These are phyloP conservation scores for Catalaphyllia jardinei DNA, from an alignment of 64 coral and sea anemone species.

Conservation along the genomic window DNA sequence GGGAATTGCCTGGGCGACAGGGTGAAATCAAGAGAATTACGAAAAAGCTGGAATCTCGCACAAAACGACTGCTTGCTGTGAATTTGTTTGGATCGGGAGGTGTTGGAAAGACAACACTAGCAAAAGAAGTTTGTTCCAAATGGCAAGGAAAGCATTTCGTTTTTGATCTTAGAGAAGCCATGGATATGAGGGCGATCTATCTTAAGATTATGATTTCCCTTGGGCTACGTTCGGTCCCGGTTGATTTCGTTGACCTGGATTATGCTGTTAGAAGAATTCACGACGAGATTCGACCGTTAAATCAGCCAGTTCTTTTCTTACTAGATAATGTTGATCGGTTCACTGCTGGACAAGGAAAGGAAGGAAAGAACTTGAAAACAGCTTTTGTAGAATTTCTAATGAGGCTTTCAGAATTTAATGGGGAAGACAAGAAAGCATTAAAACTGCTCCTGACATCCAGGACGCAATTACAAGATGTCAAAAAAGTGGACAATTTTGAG, in stretches of 20 bases:
- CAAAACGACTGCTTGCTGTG: not conserved
- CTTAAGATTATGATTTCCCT: not conserved
- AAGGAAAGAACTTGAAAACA: not conserved
- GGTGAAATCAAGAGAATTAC: slow-evolving; percentile 6
- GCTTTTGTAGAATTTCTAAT: not conserved
- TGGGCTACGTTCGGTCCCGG: not conserved
- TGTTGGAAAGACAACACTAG: slow-evolving; percentile 28
- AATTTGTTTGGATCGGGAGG: slow-evolving; percentile 20
- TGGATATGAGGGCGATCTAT: slow-evolving; percentile 18
- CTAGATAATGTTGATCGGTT: slow-evolving; percentile 3
- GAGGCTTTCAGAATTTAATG: not conserved
- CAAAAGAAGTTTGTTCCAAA: slow-evolving; percentile 11
- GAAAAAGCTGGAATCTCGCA: not conserved
- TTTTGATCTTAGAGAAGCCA: slow-evolving; percentile 30
- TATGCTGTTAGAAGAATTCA: not conserved
- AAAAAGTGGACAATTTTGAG: not conserved
- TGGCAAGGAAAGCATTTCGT: not conserved
- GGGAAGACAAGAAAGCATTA: not conserved
- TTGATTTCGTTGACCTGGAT: not conserved
- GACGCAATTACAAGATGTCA: not conserved
- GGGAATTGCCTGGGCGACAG: not conserved
- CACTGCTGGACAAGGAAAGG: not conserved
- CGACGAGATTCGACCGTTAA: not conserved
- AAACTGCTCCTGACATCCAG: slow-evolving; percentile 1
- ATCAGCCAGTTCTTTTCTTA: not conserved